Base-by-base conservation (phyloP, 2,888 invertebrate genomes). In the Acrobasis repandana region DNA sequence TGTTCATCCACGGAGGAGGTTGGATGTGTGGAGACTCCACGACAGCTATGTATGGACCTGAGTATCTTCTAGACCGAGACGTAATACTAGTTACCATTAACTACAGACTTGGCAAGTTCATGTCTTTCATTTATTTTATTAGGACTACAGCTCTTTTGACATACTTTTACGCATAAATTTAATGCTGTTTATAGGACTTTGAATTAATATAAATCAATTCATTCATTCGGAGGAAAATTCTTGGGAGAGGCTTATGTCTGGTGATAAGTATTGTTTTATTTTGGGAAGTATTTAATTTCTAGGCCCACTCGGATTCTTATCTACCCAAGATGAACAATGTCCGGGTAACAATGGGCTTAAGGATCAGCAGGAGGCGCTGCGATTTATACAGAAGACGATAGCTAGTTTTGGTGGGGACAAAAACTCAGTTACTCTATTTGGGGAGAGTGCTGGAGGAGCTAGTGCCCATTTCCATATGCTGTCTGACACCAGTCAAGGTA, bases 1-100 rank as follows among this genome's bases (percentile, higher is more conserved):
- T 96, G 15, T 96, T 95, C 86, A 90, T 95, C 64, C 95, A 95
- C 63, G 95, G 95, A 0, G 96, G 96, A 4, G 96, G 96, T 3
- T 96, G 95, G 94, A 92, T 96, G 76, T 95, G 95, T 63, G 96
- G 96, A 0, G 93, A 95, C 0, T 94, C 95, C 0, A 94, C 94
- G 57, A 94, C 94, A 1, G 77, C 86, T 2, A 95, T 94, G 86
- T 96, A 96, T 72, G 95, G 95, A 0, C 96, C 96, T 0, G 94
- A 95, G 65, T 94, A 93, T 70, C 82, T 96, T 2, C 83, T 96
- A 54, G 96, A 96, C 68, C 93, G 93, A 65, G 94, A 96, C 68
- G 90, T 96, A 1, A 79, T 96, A 9, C 89, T 95, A 10, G 95
- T 96, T 0, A 93, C 94, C 8, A 93, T 94, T 0, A 96, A 96